These are phyloP conservation scores for Podargus strigoides DNA, from an alignment of 2,797 vertebrate species.

Conservation along the genomic window DNA sequence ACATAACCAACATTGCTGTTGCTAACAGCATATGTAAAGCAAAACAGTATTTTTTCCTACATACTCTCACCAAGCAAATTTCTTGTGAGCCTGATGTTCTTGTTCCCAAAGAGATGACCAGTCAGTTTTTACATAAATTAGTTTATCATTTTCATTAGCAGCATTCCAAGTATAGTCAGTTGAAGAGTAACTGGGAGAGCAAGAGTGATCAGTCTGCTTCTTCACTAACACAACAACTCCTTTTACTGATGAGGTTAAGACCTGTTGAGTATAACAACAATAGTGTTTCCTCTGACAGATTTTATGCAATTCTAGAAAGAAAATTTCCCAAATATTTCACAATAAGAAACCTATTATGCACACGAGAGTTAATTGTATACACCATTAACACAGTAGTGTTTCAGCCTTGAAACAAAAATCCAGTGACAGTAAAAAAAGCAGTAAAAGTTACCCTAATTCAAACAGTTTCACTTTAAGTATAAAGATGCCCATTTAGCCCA, in stretches of 20 bases:
- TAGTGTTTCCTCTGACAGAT: not conserved
- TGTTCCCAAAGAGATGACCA: constrained; percentile 70
- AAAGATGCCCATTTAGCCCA: not conserved
- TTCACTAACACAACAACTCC: constrained; percentile 81
- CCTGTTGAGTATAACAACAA: constrained; percentile 45
- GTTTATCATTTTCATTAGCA: constrained; percentile 43
- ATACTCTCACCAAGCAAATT: constrained; percentile 77
- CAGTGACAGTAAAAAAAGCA: not conserved
- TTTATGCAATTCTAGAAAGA: not conserved
- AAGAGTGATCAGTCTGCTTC: not conserved
- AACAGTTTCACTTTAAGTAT: not conserved
- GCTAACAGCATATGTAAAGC: not conserved
- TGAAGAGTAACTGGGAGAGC: not conserved
- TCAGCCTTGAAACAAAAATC: not conserved
- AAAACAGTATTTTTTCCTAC: not conserved
- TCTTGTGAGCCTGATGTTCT: constrained; percentile 48
- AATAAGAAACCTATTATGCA: not conserved
- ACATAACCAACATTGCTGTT: not conserved
- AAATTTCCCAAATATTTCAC: not conserved
- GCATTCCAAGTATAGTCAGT: not conserved
- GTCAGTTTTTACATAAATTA: constrained; percentile 80
- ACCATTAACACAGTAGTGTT: not conserved
- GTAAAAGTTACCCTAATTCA: not conserved
- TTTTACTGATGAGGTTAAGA: constrained; percentile 60
- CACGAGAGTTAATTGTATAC: not conserved